Percentiles rank a stretch among this genome's conserved stretches.
Evolutionary conservation across 2,888 invertebrate species (phyloP).

Genomic region (Brachyptera risi): DNA sequence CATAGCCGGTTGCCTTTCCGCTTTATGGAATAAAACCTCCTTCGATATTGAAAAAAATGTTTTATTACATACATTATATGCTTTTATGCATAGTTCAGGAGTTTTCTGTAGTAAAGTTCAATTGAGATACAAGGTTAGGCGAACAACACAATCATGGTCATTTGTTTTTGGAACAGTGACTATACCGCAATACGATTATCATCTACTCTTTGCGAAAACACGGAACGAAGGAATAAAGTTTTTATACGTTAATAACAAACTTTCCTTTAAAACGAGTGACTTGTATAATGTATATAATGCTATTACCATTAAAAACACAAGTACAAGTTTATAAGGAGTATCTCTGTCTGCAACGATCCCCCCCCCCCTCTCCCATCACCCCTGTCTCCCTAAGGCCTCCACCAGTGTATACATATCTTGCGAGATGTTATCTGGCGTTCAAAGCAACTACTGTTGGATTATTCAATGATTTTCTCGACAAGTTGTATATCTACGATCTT

Average conservation of each 20-base stretch:
- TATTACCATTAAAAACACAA: background rate
- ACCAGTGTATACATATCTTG: too few relatives aligned
- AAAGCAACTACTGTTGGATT: too few relatives aligned
- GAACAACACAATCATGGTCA: too few relatives aligned
- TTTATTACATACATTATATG: background rate
- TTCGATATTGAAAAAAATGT: too few relatives aligned
- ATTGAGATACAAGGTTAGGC: background rate
- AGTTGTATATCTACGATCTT: too few relatives aligned
- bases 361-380: background rate
- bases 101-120: background rate
- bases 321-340: background rate
- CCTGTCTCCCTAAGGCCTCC: too few relatives aligned
- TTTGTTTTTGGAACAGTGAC: too few relatives aligned
- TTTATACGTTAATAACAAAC: background rate
- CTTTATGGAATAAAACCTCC: too few relatives aligned
- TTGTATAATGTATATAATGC: background rate
- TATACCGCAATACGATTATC: background rate
- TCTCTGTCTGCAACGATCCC: background rate
- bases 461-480: too few relatives aligned
- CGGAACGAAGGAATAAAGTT: background rate
- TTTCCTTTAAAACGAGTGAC: background rate
- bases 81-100: background rate
- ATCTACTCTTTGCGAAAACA: background rate
- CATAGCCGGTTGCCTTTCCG: too few relatives aligned
- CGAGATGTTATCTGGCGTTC: too few relatives aligned